Percentiles rank a stretch among this genome's conserved stretches.
Conservation (phyloP, 2,113 vertebrate genomes). For the Neomonachus schauinslandi region DNA sequence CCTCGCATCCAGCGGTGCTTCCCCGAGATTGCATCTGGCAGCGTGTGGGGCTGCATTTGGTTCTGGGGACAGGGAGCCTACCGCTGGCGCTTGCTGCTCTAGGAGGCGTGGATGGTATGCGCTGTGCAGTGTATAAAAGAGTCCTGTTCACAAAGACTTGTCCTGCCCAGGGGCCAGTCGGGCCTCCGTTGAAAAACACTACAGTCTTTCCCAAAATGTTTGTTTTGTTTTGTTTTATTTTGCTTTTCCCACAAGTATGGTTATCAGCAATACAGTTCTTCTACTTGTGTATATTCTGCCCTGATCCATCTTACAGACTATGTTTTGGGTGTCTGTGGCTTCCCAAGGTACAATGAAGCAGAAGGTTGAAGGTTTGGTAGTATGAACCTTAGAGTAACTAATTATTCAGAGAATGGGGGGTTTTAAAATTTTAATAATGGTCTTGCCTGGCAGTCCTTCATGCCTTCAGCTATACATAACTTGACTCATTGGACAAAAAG, state of each 20-base stretch:
- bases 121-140: not conserved
- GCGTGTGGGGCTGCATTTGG: not conserved
- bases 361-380: not conserved
- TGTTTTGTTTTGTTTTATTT: not conserved
- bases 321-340: not conserved
- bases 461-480: not conserved
- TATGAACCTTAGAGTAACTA: not conserved
- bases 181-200: not conserved
- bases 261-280: not conserved
- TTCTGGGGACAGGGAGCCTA: not conserved
- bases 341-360: not conserved
- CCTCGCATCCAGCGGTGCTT: not conserved
- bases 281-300: not conserved
- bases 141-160: not conserved
- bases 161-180: fast-evolving
- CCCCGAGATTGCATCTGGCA: not conserved
- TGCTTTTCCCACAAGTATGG: not conserved
- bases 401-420: not conserved
- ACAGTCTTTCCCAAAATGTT: not conserved
- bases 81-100: not conserved
- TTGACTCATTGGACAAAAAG: not conserved
- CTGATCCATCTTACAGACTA: not conserved
- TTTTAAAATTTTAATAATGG: not conserved
- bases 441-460: not conserved
- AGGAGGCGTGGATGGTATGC: not conserved